Evolutionary conservation across 2,888 invertebrate genomes (phyloP), one percentile per base, ranked within the genome.

Genomic region (Nematopogon swammerdamellus): DNA sequence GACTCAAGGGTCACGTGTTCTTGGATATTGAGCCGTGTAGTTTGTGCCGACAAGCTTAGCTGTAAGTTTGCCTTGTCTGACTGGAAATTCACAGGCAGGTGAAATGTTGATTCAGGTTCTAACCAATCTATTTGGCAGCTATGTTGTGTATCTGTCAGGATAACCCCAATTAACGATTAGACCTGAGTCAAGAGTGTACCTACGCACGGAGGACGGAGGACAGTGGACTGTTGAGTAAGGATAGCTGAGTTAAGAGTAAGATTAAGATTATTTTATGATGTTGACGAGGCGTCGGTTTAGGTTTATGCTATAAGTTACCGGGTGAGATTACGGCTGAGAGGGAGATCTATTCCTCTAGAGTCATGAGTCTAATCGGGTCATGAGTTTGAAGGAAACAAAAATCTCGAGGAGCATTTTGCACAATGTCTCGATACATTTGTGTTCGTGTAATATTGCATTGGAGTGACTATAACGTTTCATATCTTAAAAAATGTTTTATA

Each of bases 401-500:
- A 8, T 25, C 25, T 6, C 25, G 8, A 25, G 8, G 25, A 25
- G 25, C 25, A 44, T 44, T 14, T 44, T 18, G 19, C 19, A 18
- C 48, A 29, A 25, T 16, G 16, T 19, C 36, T 48, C 43, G n/a
- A 36, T 8, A 43, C 18, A n/a, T n/a, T 43, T 49, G 18, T 45
- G 18, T 6, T 19, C 18, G 16, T 45, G 18, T 14, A 19, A 29
- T 18, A 19, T 20, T 29, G 16, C 19, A 19, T 16, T 19, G 19
- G 20, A 19, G 46, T 20, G 20, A 25, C 19, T 19, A 20, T 46
- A 14, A 25, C 19, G 29, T 46, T 19, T 46, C 16, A 20, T 46
- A 46, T 46, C 2, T 20, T 14, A 10, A 18, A 10, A 20, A 45
- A 45, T 20, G 11, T 45, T 19, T 49, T 30, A 45, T 45, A 49